phyloP scores from a whole-genome alignment of 2,888 invertebrate species.

The Perdita meconis region DNA sequence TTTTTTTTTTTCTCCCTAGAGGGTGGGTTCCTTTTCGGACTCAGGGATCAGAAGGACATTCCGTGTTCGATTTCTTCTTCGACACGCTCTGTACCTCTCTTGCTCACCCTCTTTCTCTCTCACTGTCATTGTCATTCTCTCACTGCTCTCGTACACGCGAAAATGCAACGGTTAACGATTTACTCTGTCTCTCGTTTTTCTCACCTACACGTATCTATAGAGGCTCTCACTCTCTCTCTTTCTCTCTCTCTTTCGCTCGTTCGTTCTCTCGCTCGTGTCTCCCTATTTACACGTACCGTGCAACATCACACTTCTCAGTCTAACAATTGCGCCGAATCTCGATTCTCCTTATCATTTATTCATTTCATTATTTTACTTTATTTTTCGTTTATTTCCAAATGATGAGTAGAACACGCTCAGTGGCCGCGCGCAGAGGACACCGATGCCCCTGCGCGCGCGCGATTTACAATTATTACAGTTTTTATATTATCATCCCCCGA shows the following conservation, averaged over 20 bases:
- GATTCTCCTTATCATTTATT: slow-evolving; percentile 23
- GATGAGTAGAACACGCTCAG: slow-evolving; percentile 75
- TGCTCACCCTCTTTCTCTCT: slow-evolving; percentile 14
- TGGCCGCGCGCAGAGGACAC: slow-evolving; percentile 50
- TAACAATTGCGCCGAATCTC: slow-evolving; percentile 71
- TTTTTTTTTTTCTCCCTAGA: neutral
- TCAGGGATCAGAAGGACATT: slow-evolving; percentile 37
- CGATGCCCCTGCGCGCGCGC: slow-evolving; percentile 59
- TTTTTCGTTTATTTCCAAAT: slow-evolving; percentile 53
- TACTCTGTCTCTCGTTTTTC: slow-evolving; percentile 30
- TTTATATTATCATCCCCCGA: slow-evolving; percentile 70
- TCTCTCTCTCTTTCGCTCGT: no score
- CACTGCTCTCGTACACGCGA: slow-evolving; percentile 29
- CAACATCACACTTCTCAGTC: slow-evolving; percentile 78
- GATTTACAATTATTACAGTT: slow-evolving; percentile 74
- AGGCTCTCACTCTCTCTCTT: slow-evolving; percentile 47
- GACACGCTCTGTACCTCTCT: slow-evolving; percentile 13
- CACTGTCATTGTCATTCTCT: slow-evolving; percentile 15
- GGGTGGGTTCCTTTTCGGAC: no score
- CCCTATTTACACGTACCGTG: slow-evolving; percentile 67
- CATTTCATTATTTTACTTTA: slow-evolving; percentile 4
- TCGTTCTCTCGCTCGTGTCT: no score
- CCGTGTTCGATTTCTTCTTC: slow-evolving; percentile 43
- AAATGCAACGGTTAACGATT: slow-evolving; percentile 70
- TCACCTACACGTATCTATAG: slow-evolving; percentile 52